Evolutionary conservation across 2,797 vertebrate species (phyloP).

Genomic region (Telmatherina bonti): DNA sequence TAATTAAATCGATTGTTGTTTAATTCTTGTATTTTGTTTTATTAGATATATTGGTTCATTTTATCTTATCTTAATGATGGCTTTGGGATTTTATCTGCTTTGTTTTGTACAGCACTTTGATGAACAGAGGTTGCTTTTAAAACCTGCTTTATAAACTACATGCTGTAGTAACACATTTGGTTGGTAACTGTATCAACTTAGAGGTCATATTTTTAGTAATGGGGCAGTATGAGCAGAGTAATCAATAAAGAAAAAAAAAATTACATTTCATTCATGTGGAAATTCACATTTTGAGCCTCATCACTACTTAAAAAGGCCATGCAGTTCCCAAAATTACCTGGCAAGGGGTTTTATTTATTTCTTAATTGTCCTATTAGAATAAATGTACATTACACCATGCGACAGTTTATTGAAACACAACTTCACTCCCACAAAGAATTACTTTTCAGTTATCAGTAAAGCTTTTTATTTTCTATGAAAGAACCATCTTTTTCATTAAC

Average conservation of each 20-base stretch:
- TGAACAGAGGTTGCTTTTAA: too few species aligned
- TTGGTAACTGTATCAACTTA: too few species aligned
- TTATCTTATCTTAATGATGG: too few species aligned
- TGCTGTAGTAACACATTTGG: neutral
- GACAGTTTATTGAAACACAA: neutral
- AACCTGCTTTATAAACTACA: too few species aligned
- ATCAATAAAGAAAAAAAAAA: constrained; percentile 5
- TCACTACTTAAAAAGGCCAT: neutral
- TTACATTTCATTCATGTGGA: neutral
- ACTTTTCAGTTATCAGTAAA: neutral
- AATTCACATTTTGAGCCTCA: neutral
- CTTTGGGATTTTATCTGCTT: too few species aligned
- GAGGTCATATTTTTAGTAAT: neutral
- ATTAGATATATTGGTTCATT: too few species aligned
- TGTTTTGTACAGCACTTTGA: too few species aligned
- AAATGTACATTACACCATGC: neutral
- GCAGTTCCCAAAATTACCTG: neutral
- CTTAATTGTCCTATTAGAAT: neutral
- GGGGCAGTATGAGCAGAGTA: neutral
- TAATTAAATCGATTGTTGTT: too few species aligned
- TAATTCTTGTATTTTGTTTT: too few species aligned
- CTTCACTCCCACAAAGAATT: neutral
- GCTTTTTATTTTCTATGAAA: neutral
- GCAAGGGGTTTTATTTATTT: neutral
- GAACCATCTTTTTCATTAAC: neutral